Evolutionary conservation across 2,797 vertebrate species (phyloP), one percentile per base, ranked within the genome.

Genomic region (Rhinoraja longicauda): DNA sequence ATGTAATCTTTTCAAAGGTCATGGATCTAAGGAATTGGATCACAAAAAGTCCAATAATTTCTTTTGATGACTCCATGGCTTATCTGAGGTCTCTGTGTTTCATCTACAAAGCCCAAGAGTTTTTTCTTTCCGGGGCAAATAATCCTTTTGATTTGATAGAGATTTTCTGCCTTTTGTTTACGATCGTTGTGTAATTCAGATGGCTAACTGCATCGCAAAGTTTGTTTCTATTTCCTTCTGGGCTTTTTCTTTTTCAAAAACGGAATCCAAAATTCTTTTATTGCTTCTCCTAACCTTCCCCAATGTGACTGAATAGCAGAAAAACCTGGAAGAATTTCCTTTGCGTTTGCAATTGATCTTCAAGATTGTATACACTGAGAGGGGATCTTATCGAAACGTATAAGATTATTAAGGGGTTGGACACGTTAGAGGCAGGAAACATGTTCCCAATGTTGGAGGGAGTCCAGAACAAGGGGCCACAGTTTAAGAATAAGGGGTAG

Each of bases 11-110:
- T 92, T 92, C 64, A 92, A 92, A 92, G 90, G 90, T 92, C 70
- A 92, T 75, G 39, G 90, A 92, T 92, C 70, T 92, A 29, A 92
- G 39, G 70, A 91, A 92, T 57, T 92, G 90, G 90, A 62, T 75
- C 75, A 92, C 90, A 92, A 92, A 92, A 92, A 92, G 72, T 92
- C 70, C 90, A 92, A 92, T 92, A 92, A 92, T 92, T 92, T 92
- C 70, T 92, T 92, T 92, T 92, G 90, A 92, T 92, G 90, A 75
- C 90, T 75, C 26, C 12, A 13, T 72, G 70, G 90, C 90, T 92
- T 75, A 92, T 92, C 29, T 36, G 45, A 26, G 70, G 90, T 45
- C 90, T 92, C 70, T 29, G 26, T 92, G 70, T 92, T 92, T 92
- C 90, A 92, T 92, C 90, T 92, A 57, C 90, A 92, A 92, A 92